phyloP scores from a whole-genome alignment of 64 coral and sea anemone species.

The Hydrozoanthus tunicans region DNA sequence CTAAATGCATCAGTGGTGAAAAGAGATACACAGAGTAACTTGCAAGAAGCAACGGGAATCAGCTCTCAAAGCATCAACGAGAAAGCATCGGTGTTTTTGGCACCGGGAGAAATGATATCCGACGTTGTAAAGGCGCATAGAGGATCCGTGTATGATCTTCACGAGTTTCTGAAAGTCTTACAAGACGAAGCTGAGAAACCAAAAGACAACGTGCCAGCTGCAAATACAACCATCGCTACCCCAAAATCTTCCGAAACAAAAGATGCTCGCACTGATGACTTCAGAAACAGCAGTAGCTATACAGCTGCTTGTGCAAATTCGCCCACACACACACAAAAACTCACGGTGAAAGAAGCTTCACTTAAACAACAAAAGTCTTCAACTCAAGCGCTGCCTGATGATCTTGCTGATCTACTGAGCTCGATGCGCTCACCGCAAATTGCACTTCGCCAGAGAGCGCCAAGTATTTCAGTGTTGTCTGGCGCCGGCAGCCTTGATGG shows the following conservation, averaged over 20 bases:
- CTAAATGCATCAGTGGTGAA: not conserved
- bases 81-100: not conserved
- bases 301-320: constrained; percentile 22
- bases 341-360: not conserved
- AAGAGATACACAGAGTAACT: not conserved
- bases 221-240: not conserved
- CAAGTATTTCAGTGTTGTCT: constrained; percentile 54
- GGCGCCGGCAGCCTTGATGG: constrained; percentile 61
- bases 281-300: constrained; percentile 24
- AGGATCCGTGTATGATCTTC: constrained; percentile 64
- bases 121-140: constrained; percentile 10
- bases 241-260: not conserved
- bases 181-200: constrained; percentile 52
- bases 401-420: constrained; percentile 7
- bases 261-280: constrained; percentile 17
- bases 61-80: not conserved
- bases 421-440: constrained; percentile 25
- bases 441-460: constrained; percentile 49
- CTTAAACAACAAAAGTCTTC: not conserved
- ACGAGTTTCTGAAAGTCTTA: constrained; percentile 63
- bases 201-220: not conserved
- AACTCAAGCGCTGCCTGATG: constrained; percentile 15
- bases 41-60: not conserved
- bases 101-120: not conserved
- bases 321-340: not conserved